Evolutionary conservation across 1,140 invertebrate genomes (phyloP).

Genomic region (Olivierus martensii): DNA sequence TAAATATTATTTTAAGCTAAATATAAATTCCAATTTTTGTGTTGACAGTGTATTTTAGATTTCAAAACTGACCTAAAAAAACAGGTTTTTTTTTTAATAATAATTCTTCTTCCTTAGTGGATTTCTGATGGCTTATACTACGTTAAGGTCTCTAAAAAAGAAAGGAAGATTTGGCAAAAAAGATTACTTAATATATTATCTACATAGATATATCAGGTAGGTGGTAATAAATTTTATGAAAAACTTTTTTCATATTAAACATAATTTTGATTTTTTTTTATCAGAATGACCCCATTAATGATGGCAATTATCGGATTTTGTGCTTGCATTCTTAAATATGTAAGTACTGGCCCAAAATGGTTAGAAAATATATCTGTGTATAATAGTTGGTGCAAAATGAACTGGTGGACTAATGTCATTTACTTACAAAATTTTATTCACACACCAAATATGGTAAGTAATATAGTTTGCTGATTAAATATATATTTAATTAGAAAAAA

Average conservation of each 20-base stretch:
- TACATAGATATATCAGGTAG: constrained; percentile 21
- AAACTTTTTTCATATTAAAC: background rate
- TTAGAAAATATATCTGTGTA: constrained; percentile 18
- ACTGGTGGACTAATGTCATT: constrained; percentile 25
- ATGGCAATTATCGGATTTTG: constrained; percentile 20
- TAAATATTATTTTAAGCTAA: too few species aligned
- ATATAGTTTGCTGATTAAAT: too few species aligned
- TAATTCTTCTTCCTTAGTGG: constrained; percentile 16
- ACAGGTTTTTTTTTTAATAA: too few species aligned
- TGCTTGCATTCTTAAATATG: constrained; percentile 18
- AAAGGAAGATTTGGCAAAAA: constrained; percentile 15
- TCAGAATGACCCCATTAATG: constrained; percentile 22
- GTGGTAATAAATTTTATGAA: background rate
- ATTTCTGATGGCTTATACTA: constrained; percentile 15
- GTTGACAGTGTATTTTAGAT: too few species aligned
- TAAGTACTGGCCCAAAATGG: constrained; percentile 23
- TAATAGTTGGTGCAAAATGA: constrained; percentile 22
- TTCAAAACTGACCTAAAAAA: too few species aligned
- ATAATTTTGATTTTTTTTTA: background rate
- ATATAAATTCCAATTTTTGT: too few species aligned
- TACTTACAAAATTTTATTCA: constrained; percentile 25
- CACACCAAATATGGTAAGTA: constrained; percentile 21
- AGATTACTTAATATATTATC: constrained; percentile 17
- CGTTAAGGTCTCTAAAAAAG: constrained; percentile 12
- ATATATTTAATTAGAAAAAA: too few species aligned